Evolutionary conservation across 2,797 vertebrate species (phyloP), one percentile per base, ranked within the genome.

Genomic region (Loriculus beryllinus): DNA sequence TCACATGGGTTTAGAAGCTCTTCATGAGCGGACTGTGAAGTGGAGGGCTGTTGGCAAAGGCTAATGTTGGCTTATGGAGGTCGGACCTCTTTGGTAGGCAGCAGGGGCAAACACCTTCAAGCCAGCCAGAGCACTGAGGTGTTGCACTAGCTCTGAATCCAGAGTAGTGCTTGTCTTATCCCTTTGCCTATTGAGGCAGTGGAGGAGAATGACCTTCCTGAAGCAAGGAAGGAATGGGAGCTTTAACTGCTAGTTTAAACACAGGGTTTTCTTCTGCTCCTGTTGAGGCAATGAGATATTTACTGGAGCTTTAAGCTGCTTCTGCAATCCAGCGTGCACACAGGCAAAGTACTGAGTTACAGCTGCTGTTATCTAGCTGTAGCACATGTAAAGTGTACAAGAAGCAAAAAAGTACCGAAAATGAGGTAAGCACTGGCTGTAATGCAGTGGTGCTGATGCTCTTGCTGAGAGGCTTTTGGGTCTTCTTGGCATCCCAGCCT

Each of bases 341-440:
- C 65, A 62, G 81, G 75, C 64, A 0, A 75, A 91, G 57, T 75
- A 49, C 51, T 40, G 57, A 78, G 52, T 91, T 90, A 75, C 39
- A 79, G 80, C 93, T 81, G 85, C 91, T 92, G 91, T 95, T 96
- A 93, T 92, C 96, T 93, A 19, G 62, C 85, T 83, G 62, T 35
- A 83, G 80, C 94, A 94, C 82, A 88, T 79, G 91, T 91, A 56
- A 96, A 95, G 64, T 91, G 3, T 51, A 69, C 88, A 49, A 91
- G 51, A 89, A 79, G 72, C 62, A 40, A 76, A 63, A 74, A 92
- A 88, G 86, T 81, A n/a, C n/a, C 39, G 81, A 48, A 64, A 83
- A 83, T 80, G 40, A 18, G 78, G 31, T 91, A 72, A 69, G 70
- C 35, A 5, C 81, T 72, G 74, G 47, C 80, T 88, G 43, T 92